Evolutionary conservation across 2,113 vertebrate genomes (phyloP).

Genomic region (Ibidorhyncha struthersii): DNA sequence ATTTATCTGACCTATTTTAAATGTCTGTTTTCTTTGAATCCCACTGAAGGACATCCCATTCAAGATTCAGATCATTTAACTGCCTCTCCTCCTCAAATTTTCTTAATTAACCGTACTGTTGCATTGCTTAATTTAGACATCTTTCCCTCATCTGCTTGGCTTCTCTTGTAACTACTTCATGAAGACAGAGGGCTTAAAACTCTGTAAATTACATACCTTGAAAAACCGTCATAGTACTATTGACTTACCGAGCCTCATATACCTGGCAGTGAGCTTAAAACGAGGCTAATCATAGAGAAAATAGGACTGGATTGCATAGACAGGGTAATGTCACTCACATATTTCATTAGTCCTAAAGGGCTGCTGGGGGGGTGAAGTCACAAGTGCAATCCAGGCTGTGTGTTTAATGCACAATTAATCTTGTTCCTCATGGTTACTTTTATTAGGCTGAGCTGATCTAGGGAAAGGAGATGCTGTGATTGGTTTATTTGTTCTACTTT

Average conservation of each 20-base stretch:
- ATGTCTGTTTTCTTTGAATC: neutral
- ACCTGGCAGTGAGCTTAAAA: neutral
- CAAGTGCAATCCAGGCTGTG: neutral
- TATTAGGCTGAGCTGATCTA: neutral
- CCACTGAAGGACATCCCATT: neutral
- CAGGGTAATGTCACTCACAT: neutral
- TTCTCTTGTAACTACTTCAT: neutral
- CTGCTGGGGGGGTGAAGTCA: neutral
- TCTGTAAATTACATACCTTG: neutral
- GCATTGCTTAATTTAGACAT: neutral
- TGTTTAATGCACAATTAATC: slow-evolving; percentile 2
- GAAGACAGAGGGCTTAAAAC: neutral
- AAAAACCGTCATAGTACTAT: neutral
- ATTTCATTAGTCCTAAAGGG: neutral
- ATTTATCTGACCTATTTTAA: neutral
- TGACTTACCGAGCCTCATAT: neutral
- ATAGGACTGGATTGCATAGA: neutral
- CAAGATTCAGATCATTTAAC: neutral
- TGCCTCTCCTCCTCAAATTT: neutral
- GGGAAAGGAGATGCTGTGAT: neutral
- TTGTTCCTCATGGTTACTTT: neutral
- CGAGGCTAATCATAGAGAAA: neutral
- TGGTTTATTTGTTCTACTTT: slow-evolving; percentile 6
- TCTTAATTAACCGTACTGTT: neutral
- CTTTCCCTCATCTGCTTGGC: neutral